Conservation (phyloP, 2,113 vertebrate genomes). For the Probosciger aterrimus region DNA sequence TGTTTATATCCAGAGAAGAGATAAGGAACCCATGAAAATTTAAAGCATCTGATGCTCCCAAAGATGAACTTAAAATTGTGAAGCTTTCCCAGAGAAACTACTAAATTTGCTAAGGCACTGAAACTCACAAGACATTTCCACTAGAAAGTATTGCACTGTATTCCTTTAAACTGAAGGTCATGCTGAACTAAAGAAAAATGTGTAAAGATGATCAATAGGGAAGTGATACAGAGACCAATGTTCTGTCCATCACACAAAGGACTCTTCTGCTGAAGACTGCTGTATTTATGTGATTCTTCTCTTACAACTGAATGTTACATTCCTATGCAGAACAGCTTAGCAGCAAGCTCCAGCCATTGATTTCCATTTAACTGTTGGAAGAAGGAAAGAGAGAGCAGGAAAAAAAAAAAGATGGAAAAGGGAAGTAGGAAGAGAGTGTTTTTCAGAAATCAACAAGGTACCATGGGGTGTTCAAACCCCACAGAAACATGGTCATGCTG, state of each 20-base stretch:
- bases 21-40: not conserved
- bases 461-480: not conserved
- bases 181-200: not conserved
- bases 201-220: not conserved
- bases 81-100: not conserved
- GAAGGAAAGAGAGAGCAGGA: not conserved
- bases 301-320: not conserved
- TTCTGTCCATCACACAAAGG: not conserved
- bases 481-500: not conserved
- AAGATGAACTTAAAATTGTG: not conserved
- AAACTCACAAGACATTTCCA: not conserved
- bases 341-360: not conserved
- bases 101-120: not conserved
- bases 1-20: not conserved
- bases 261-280: not conserved
- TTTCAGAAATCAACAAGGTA: not conserved
- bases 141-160: not conserved
- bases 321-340: not conserved
- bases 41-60: not conserved
- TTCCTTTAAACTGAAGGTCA: not conserved
- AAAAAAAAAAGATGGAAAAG: not conserved
- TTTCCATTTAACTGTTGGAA: not conserved
- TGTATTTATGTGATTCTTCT: not conserved
- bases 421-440: not conserved
- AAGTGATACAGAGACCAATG: not conserved